These are phyloP conservation scores for Vulpes lagopus DNA, from an alignment of 2,113 vertebrate genomes.

Conservation along the genomic window DNA sequence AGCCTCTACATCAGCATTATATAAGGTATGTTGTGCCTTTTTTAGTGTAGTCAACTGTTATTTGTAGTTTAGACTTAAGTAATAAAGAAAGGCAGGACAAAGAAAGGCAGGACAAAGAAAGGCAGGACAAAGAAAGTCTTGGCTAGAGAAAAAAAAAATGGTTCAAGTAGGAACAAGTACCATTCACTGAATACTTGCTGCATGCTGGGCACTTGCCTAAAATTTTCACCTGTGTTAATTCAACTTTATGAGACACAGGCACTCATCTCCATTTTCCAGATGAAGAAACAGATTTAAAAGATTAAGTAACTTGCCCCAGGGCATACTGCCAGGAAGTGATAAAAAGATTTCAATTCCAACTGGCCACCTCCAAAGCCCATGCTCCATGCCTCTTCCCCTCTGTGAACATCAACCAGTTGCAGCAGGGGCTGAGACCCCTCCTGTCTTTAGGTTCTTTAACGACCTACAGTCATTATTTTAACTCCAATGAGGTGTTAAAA, in stretches of 20 bases:
- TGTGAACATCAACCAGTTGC: not conserved
- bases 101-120: constrained; percentile 16
- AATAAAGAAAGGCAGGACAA: not conserved
- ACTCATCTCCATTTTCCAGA: not conserved
- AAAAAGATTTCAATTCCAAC: not conserved
- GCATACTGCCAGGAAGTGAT: not conserved
- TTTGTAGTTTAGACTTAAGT: not conserved
- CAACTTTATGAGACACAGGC: not conserved
- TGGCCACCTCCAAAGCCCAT: not conserved
- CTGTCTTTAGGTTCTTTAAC: not conserved
- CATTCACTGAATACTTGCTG: not conserved
- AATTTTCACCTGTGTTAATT: not conserved
- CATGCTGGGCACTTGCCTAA: not conserved
- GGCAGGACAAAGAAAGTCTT: not conserved
- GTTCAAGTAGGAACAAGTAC: not conserved
- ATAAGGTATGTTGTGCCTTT: constrained; percentile 90
- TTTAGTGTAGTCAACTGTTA: not conserved
- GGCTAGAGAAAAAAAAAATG: not conserved
- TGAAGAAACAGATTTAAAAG: constrained; percentile 50
- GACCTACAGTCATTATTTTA: not conserved
- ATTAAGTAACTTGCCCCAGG: not conserved
- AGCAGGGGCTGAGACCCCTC: not conserved
- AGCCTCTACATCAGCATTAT: constrained; percentile 96
- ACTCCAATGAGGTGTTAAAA: not conserved
- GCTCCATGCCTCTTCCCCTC: not conserved